phyloP scores from a whole-genome alignment of 53 echinoderm and acorn worm genomes.

The Antedon mediterranea region DNA sequence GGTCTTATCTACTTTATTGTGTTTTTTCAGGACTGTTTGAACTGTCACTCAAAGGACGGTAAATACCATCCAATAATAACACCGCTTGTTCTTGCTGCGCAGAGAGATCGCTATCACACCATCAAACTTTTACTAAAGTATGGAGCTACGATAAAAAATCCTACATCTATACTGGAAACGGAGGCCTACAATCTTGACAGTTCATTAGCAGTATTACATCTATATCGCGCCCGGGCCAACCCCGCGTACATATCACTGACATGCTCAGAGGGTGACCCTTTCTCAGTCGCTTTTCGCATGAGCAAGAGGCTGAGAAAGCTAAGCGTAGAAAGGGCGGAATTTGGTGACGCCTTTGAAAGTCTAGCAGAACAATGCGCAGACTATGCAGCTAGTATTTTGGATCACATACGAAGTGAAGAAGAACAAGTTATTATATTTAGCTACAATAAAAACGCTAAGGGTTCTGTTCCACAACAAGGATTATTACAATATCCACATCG shows the following conservation, averaged over 20 bases:
- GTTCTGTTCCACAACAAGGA: too few species aligned
- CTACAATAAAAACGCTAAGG: not conserved
- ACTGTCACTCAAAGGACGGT: not conserved
- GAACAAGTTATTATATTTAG: not conserved
- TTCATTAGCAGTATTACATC: not conserved
- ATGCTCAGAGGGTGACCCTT: not conserved
- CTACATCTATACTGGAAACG: not conserved
- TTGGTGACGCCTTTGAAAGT: slow-evolving; percentile 1
- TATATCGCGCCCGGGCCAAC: slow-evolving; percentile 2
- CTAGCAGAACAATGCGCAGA: not conserved
- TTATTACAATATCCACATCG: not conserved
- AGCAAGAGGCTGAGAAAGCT: slow-evolving; percentile 2
- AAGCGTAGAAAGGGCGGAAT: not conserved
- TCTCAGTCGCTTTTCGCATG: not conserved
- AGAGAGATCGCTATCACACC: slow-evolving; percentile 1
- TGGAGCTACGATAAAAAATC: not conserved
- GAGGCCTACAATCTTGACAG: not conserved
- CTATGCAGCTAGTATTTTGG: not conserved
- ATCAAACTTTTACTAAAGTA: slow-evolving; percentile 3
- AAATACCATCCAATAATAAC: slow-evolving; percentile 1
- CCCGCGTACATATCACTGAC: slow-evolving; percentile 1
- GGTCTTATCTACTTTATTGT: not conserved
- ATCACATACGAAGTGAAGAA: not conserved
- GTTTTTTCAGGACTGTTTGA: not conserved
- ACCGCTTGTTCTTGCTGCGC: slow-evolving; percentile 6